Conservation (phyloP, 2,888 invertebrate species). For the Nymphalis c-album region DNA sequence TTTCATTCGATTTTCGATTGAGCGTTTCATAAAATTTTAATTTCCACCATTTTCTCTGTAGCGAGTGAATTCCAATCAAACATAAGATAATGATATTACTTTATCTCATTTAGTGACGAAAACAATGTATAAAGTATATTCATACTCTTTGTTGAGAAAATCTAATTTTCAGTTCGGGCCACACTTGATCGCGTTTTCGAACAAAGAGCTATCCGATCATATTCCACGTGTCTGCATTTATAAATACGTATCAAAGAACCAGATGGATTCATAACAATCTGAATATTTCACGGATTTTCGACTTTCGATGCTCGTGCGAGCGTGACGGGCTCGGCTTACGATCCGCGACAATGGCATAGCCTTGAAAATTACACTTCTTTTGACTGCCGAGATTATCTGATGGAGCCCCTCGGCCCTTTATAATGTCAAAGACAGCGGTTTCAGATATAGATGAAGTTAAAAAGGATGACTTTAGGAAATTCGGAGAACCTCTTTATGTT, state of each 20-base stretch:
- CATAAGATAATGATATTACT: too few species aligned
- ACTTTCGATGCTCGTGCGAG: slow-evolving; percentile 41
- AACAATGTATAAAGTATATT: background rate
- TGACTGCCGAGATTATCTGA: slow-evolving; percentile 38
- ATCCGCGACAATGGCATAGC: slow-evolving; percentile 30
- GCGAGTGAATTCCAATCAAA: too few species aligned
- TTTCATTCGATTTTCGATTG: too few species aligned
- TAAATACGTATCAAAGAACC: slow-evolving; percentile 30
- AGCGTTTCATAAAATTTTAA: too few species aligned
- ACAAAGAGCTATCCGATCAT: slow-evolving; percentile 25
- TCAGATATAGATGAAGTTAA: slow-evolving; percentile 20
- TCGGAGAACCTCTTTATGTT: background rate
- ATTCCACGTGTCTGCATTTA: slow-evolving; percentile 27
- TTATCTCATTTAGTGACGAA: background rate
- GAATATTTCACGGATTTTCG: slow-evolving; percentile 42
- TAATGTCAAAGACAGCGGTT: slow-evolving; percentile 33
- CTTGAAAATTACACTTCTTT: slow-evolving; percentile 37
- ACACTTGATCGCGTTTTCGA: slow-evolving; percentile 17
- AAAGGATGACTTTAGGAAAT: slow-evolving; percentile 8
- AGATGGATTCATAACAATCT: slow-evolving; percentile 38
- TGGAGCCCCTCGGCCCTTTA: slow-evolving; percentile 32
- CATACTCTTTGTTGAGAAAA: slow-evolving; percentile 1
- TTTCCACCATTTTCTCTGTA: too few species aligned
- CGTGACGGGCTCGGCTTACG: slow-evolving; percentile 25
- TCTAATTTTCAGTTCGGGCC: background rate